A percentile compares a stretch with the other conserved stretches of the same genome.
These are phyloP conservation scores for Chiloscyllium plagiosum DNA, from an alignment of 2,113 vertebrate genomes.

Conservation along the genomic window DNA sequence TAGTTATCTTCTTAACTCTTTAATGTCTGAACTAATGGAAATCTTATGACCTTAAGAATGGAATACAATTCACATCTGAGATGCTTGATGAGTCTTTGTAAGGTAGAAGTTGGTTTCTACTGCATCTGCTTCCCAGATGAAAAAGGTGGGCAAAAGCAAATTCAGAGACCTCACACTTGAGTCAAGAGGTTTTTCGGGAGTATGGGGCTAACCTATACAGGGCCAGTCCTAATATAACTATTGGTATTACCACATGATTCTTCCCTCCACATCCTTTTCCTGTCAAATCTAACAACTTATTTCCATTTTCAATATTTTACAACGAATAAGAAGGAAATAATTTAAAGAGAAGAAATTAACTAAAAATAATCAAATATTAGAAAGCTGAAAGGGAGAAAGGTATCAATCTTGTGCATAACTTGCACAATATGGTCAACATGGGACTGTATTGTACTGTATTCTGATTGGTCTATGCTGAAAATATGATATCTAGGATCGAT, in stretches of 20 bases:
- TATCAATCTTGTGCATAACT: background rate
- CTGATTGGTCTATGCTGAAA: background rate
- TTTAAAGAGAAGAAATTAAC: background rate
- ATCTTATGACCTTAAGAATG: background rate
- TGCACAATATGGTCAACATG: background rate
- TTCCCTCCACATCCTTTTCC: background rate
- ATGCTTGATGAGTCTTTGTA: background rate
- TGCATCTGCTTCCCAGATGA: background rate
- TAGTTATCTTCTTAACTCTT: background rate
- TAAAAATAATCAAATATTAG: background rate
- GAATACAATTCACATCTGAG: background rate
- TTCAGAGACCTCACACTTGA: background rate
- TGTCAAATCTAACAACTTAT: background rate
- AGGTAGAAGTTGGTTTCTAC: background rate
- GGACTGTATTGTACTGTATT: too few species aligned
- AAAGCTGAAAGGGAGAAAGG: background rate
- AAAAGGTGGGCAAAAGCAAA: background rate
- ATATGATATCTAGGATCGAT: too few species aligned
- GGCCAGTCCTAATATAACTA: background rate
- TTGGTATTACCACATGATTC: background rate
- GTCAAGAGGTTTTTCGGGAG: background rate
- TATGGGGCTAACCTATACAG: background rate
- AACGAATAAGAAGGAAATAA: background rate
- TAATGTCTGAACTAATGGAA: background rate
- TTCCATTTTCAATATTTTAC: background rate